Conservation (phyloP, 2,797 vertebrate genomes). For the Xyrichtys novacula region DNA sequence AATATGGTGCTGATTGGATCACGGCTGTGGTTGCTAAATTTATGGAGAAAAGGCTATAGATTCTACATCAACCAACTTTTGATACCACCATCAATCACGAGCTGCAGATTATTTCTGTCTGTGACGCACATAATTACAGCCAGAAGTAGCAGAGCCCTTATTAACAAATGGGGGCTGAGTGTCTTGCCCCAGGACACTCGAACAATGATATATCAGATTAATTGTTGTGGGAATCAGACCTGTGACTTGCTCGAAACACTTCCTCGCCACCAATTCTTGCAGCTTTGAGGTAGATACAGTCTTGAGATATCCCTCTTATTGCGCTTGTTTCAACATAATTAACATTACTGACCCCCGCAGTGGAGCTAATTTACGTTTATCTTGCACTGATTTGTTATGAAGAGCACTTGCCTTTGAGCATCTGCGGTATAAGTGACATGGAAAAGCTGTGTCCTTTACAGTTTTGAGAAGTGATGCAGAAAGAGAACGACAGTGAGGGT, state of each 20-base stretch:
- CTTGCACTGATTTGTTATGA: conserved; percentile 35
- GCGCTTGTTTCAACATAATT: conserved; percentile 52
- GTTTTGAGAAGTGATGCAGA: not conserved
- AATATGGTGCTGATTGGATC: not conserved
- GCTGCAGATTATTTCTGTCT: conserved; percentile 5
- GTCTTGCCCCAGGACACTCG: conserved; percentile 39
- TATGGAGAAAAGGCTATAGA: not conserved
- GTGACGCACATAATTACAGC: not conserved
- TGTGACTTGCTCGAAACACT: conserved; percentile 31
- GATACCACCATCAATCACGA: not conserved
- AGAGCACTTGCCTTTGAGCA: conserved; percentile 19
- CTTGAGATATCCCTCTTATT: conserved; percentile 32
- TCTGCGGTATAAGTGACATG: conserved; percentile 6
- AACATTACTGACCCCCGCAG: conserved; percentile 56
- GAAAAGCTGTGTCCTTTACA: not conserved
- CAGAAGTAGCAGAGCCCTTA: conserved; percentile 8
- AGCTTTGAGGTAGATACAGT: conserved; percentile 36
- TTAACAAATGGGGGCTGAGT: conserved; percentile 32
- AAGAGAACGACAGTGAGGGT: not conserved
- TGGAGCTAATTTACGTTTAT: conserved; percentile 37
- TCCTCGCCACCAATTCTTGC: conserved; percentile 30
- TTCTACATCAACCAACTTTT: not conserved
- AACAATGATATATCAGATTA: conserved; percentile 38
- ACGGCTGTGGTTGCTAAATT: not conserved
- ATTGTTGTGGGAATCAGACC: conserved; percentile 40